Base-by-base conservation (phyloP, 2,888 invertebrate genomes). In the Conus canariensis region DNA sequence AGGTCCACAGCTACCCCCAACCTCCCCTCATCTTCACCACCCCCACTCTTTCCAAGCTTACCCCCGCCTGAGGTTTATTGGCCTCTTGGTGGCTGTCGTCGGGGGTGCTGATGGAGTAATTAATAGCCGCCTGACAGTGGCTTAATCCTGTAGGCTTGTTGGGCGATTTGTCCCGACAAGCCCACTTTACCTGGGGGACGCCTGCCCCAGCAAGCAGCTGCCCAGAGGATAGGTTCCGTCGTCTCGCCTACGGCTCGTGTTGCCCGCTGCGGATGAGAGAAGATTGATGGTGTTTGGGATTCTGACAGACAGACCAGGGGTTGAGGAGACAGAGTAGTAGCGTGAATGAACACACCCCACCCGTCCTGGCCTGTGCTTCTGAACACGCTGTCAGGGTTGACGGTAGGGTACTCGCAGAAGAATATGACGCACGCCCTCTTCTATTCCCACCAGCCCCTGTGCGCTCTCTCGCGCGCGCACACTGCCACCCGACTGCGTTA, bases 71-170 rank as follows among this genome's bases (percentile, higher is more conserved):
- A 10, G 30, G 77, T 80, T 80, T 80, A 80, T 83, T 22, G 82
- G 82, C 56, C 82, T 10, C 56, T 7, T 58, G 82, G 70, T 22
- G 58, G 82, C 64, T 14, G 64, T 67, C 59, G 67, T 67, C 86
- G 5, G 25, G 19, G 22, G 67, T 30, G 30, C 25, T 86, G 64
- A 86, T 86, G 86, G 64, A 45, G 86, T 86, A 86, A 86, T 86
- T 64, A 86, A 86, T 86, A 59, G 67, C 67, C 30, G 19, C 86
- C 25, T 67, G 86, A 86, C 86, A 86, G 77, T 12, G 8, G 56
- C 82, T 25, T 83, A 83, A 83, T 12, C 82, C 82, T 58, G 58
- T 5, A 1, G 12, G 82, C 58, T 83, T 83, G 82, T 83, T 58
- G 19, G 58, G 56, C 56, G 56, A 83, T 83, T 83, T 58, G 82